Conservation (phyloP, 2,113 vertebrate genomes). For the Limnothrissa miodon region DNA sequence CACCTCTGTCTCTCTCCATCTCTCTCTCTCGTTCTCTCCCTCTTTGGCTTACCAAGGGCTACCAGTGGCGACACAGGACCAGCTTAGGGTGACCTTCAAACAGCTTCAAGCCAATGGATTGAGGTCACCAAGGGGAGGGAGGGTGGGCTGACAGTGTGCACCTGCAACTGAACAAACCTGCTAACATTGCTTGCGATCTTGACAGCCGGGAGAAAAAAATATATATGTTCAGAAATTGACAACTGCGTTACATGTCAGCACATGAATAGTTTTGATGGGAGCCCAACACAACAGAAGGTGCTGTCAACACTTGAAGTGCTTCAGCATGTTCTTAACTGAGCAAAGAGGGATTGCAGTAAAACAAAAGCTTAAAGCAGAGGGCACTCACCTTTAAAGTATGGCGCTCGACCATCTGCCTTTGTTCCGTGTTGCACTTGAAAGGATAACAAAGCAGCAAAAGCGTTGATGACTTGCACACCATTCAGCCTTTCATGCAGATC, state of each 20-base stretch:
- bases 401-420: slow-evolving; percentile 56
- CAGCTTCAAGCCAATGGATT: background rate
- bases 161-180: background rate
- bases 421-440: slow-evolving; percentile 16
- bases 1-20: background rate
- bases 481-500: background rate
- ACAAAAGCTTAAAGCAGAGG: slow-evolving; percentile 47
- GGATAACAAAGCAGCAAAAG: background rate
- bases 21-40: background rate
- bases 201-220: background rate
- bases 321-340: slow-evolving; percentile 26
- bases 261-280: background rate
- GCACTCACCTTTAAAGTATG: slow-evolving; percentile 59
- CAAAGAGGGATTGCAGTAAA: slow-evolving; percentile 37
- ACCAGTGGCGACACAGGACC: slow-evolving; percentile 16
- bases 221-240: background rate
- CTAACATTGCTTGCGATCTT: background rate
- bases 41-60: background rate
- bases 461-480: background rate
- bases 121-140: background rate
- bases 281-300: slow-evolving; percentile 3
- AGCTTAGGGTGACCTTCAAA: slow-evolving; percentile 16
- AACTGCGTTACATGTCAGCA: background rate
- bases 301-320: slow-evolving; percentile 6
- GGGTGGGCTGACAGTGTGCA: background rate